These are phyloP conservation scores for Aegithalos caudatus DNA, from an alignment of 2,113 vertebrate genomes.

Conservation along the genomic window DNA sequence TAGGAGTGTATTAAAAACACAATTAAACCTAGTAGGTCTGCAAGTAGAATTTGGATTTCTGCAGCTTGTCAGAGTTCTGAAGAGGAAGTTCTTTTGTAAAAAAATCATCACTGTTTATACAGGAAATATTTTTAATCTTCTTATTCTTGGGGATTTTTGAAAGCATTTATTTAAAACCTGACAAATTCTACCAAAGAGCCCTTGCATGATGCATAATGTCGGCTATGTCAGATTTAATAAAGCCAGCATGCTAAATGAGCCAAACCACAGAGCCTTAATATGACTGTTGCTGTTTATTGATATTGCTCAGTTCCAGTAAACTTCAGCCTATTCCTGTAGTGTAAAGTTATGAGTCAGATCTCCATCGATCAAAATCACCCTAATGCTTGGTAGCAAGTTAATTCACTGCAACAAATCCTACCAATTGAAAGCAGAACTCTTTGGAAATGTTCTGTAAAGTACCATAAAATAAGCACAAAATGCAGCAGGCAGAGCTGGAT, in stretches of 20 bases:
- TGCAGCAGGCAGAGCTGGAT: not conserved
- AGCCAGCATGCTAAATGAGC: not conserved
- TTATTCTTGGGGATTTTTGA: not conserved
- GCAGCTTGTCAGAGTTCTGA: not conserved
- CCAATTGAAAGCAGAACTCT: not conserved
- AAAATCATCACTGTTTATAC: not conserved
- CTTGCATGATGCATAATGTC: not conserved
- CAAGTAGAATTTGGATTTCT: not conserved
- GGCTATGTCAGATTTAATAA: not conserved
- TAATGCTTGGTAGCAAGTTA: not conserved
- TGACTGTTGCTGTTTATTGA: not conserved
- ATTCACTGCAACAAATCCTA: not conserved
- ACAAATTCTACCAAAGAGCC: not conserved
- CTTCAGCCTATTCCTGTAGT: not conserved
- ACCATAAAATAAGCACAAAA: not conserved
- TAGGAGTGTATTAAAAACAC: not conserved
- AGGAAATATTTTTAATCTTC: not conserved
- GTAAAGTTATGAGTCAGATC: not conserved
- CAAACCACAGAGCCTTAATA: not conserved
- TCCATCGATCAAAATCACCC: not conserved
- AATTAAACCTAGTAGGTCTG: not conserved
- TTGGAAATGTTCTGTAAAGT: not conserved
- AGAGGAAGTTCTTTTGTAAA: not conserved
- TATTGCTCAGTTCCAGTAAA: not conserved
- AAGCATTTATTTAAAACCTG: not conserved